Conservation (phyloP, 2,888 invertebrate genomes). For the Drosophila setosimentum region DNA sequence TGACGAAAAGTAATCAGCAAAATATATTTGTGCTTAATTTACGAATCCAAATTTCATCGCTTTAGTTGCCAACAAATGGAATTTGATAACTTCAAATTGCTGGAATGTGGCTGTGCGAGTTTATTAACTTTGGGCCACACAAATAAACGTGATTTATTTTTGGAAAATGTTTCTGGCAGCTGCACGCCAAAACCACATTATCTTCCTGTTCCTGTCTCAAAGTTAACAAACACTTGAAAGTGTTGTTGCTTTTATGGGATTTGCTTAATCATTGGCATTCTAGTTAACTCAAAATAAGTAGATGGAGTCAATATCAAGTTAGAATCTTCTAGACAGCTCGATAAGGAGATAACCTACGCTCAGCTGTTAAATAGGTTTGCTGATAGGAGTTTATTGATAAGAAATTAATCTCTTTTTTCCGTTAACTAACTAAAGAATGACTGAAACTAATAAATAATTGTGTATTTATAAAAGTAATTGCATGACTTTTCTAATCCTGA, state of each 20-base stretch:
- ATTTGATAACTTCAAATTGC: slow-evolving; percentile 5
- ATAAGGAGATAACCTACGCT: neutral
- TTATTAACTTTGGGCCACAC: neutral
- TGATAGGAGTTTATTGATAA: neutral
- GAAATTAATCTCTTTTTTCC: too few relatives aligned
- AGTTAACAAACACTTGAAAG: neutral
- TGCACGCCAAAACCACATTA: neutral
- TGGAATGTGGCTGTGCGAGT: too few relatives aligned
- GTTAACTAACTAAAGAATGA: neutral
- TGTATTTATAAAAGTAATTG: neutral
- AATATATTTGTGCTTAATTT: slow-evolving; percentile 2
- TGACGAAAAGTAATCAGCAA: slow-evolving; percentile 3
- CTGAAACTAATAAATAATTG: neutral
- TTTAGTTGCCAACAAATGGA: neutral
- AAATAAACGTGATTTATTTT: neutral
- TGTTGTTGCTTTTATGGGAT: neutral
- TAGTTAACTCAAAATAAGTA: neutral
- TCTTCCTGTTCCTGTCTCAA: neutral
- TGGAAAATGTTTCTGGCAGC: neutral
- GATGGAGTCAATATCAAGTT: neutral
- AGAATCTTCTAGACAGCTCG: neutral
- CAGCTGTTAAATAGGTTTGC: neutral
- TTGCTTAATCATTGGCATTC: neutral
- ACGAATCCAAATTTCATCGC: slow-evolving; percentile 10
- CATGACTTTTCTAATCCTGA: neutral